Base-by-base conservation (phyloP, 2,797 vertebrate species). In the Cossypha dichroa region DNA sequence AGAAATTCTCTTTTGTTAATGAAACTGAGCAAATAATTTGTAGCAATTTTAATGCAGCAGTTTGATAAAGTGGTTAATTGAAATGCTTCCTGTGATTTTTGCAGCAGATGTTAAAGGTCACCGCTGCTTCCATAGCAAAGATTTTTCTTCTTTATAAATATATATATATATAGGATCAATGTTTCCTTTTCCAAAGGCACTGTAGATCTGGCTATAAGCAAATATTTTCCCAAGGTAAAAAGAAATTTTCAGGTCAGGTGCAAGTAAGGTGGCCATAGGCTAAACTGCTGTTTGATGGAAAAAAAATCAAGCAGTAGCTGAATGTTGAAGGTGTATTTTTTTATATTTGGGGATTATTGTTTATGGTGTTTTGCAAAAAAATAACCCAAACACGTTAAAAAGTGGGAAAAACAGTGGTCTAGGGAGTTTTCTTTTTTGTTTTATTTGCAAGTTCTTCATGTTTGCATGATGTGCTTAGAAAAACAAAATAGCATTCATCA, bases 371-470 rank as follows among this genome's bases (percentile, higher is more conserved):
- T 66, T 40, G 6, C 9, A 2, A 2, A 31, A 58, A 20, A 48
- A 36, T 6, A 31, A 23, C 0, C 0, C 9, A 40, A 41, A 13
- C 3, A 52, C 6, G 6, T 6, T n/a, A 31, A 41, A 26, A 80
- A 74, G 34, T 40, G 28, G 19, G 48, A 85, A 89, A 58, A 25
- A 13, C 13, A 45, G 9, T 6, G 21, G 4, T 9, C 48, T 52
- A 31, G 10, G 6, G 25, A 49, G 5, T 34, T 52, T 70, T 88
- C 6, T 67, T 40, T 6, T 54, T 60, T 48, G 3, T 36, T 6
- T 59, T 73, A n/a, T 16, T 58, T 77, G 34, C 8, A 85, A 31
- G 12, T 14, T 36, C 9, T n/a, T 70, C 3, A 14, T 16, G 3
- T 38, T 38, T 56, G 5, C 6, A 28, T 67, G 7, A n/a, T 56